phyloP scores from a whole-genome alignment of 2,797 vertebrate genomes.

The Tamandua tetradactyla region DNA sequence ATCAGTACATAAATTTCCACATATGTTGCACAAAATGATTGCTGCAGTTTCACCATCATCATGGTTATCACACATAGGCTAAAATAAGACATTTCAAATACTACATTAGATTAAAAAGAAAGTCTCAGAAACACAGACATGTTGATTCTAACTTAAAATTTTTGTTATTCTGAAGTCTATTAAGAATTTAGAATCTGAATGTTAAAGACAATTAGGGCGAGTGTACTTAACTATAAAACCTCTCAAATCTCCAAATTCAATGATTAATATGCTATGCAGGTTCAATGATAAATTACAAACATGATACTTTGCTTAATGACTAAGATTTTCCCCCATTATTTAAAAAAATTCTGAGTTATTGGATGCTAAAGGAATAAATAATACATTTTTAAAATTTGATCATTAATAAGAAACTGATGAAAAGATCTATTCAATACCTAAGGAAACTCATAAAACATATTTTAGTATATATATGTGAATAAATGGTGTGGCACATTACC shows the following conservation, averaged over 20 bases:
- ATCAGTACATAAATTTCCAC: slow-evolving; percentile 98
- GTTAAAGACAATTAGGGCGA: slow-evolving; percentile 26
- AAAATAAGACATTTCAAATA: slow-evolving; percentile 46
- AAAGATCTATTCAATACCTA: background rate
- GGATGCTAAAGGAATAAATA: slow-evolving; percentile 17
- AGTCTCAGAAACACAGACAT: background rate
- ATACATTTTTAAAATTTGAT: slow-evolving; percentile 41
- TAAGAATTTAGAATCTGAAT: slow-evolving; percentile 53
- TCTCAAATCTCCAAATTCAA: background rate
- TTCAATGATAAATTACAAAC: slow-evolving; percentile 19
- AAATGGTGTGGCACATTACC: background rate
- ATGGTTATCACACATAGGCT: slow-evolving; percentile 99
- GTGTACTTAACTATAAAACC: background rate
- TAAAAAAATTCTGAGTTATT: background rate
- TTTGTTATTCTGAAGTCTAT: background rate
- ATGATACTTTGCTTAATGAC: slow-evolving; percentile 15
- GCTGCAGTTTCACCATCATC: slow-evolving; percentile 99
- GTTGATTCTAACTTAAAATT: background rate
- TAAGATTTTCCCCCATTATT: background rate
- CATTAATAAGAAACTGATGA: background rate
- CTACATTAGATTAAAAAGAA: background rate
- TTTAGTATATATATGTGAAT: background rate
- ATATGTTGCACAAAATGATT: slow-evolving; percentile 97
- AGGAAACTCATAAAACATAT: background rate
- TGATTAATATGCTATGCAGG: background rate